Conservation (phyloP, 2,113 vertebrate species). For the Boulengeromyrus knoepffleri region DNA sequence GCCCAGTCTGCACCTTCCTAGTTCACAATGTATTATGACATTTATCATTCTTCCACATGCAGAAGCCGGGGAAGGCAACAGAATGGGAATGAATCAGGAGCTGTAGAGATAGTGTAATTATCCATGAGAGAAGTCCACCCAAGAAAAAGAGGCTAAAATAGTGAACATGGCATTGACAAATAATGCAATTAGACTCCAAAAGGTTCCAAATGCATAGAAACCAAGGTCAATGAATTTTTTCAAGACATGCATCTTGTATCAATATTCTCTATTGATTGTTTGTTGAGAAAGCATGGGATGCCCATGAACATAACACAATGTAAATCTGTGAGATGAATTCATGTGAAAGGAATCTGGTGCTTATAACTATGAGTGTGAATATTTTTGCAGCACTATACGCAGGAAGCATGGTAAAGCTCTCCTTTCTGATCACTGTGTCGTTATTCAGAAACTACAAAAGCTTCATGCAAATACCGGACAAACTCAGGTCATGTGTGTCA, state of each 20-base stretch:
- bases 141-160: neutral
- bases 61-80: neutral
- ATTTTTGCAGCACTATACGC: neutral
- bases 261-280: neutral
- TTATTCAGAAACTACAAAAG: neutral
- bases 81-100: neutral
- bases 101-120: neutral
- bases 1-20: no score
- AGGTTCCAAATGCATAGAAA: neutral
- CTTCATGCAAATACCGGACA: neutral
- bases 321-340: neutral
- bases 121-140: neutral
- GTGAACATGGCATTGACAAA: neutral
- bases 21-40: neutral
- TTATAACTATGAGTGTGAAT: neutral
- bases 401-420: neutral
- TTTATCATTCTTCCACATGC: neutral
- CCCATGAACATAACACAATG: neutral
- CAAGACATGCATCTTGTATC: neutral
- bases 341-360: neutral
- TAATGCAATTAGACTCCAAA: neutral
- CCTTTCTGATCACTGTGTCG: neutral
- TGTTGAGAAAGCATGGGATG: neutral
- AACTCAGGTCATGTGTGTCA: neutral
- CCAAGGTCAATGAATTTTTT: neutral